Percentiles rank a stretch among this genome's conserved stretches.
Evolutionary conservation across 2,113 vertebrate species (phyloP).

Genomic region (Sorex fumeus): DNA sequence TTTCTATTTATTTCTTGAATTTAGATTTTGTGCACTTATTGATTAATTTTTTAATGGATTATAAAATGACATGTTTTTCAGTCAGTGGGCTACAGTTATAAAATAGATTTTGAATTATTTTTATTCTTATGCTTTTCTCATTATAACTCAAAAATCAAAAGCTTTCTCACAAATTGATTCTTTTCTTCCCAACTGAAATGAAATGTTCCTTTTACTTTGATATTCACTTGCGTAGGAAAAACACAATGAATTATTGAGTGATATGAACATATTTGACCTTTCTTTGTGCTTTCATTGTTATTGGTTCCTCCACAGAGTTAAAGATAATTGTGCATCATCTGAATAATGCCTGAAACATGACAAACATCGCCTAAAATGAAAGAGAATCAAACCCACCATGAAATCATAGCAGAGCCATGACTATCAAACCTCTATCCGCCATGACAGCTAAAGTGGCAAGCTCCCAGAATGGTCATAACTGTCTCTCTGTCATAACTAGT

Average conservation of each 20-base stretch:
- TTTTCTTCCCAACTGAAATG: constrained; percentile 45
- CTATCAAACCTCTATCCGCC: constrained; percentile 38
- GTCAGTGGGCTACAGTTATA: not conserved
- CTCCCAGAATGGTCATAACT: constrained; percentile 34
- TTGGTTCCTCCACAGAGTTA: constrained; percentile 65
- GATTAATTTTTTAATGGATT: not conserved
- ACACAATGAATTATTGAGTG: constrained; percentile 67
- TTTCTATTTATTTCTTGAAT: no score
- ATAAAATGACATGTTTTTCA: constrained; percentile 9
- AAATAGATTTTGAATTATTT: constrained; percentile 19
- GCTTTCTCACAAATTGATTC: constrained; percentile 12
- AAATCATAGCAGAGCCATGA: not conserved
- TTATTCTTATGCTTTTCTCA: constrained; percentile 9
- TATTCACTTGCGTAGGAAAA: constrained; percentile 33
- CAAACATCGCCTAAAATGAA: constrained; percentile 45
- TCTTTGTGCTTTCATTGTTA: constrained; percentile 58
- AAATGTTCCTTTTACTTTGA: constrained; percentile 39
- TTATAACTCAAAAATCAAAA: constrained; percentile 37
- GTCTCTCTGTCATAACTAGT: constrained; percentile 30
- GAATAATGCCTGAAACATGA: constrained; percentile 29
- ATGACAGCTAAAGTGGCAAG: constrained; percentile 52
- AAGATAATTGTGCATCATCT: constrained; percentile 65
- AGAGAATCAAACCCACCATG: constrained; percentile 54
- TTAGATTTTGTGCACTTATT: not conserved
- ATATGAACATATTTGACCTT: constrained; percentile 60